These are phyloP conservation scores for Brachyptera risi DNA, from an alignment of 2,888 invertebrate species.

Conservation along the genomic window DNA sequence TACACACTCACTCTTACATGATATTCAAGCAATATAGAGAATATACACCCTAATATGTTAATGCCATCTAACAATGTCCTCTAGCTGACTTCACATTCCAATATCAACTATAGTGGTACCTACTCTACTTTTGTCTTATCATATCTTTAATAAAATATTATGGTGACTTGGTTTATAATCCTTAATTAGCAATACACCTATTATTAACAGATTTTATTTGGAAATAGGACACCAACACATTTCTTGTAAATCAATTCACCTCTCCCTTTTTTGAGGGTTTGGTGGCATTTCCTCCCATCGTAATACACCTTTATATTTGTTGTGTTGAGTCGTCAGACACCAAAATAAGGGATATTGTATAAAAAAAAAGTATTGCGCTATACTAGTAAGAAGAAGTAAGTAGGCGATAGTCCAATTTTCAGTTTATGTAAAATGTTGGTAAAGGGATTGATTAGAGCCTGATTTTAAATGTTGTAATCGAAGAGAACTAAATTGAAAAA, in stretches of 20 bases:
- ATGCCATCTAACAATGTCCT: constrained; percentile 3
- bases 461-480: constrained; percentile 1
- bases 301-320: not conserved
- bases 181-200: constrained; percentile 4
- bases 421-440: constrained; percentile 14
- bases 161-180: constrained; percentile 9
- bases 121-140: constrained; percentile 7
- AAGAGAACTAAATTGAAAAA: constrained; percentile 4
- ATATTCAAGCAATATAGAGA: constrained; percentile 5
- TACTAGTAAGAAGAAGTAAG: not conserved
- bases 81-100: constrained; percentile 18
- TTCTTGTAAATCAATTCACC: not conserved
- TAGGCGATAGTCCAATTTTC: constrained; percentile 2
- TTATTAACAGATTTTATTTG: not conserved
- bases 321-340: not conserved
- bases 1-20: constrained; percentile 13
- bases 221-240: not conserved
- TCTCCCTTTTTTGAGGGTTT: not conserved
- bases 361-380: not conserved
- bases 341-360: not conserved
- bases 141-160: constrained; percentile 4
- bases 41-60: constrained; percentile 13
- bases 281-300: not conserved
- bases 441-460: constrained; percentile 1
- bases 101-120: constrained; percentile 8